These are phyloP conservation scores for Callimorpha dominula DNA, from an alignment of 2,888 invertebrate genomes.

Conservation along the genomic window DNA sequence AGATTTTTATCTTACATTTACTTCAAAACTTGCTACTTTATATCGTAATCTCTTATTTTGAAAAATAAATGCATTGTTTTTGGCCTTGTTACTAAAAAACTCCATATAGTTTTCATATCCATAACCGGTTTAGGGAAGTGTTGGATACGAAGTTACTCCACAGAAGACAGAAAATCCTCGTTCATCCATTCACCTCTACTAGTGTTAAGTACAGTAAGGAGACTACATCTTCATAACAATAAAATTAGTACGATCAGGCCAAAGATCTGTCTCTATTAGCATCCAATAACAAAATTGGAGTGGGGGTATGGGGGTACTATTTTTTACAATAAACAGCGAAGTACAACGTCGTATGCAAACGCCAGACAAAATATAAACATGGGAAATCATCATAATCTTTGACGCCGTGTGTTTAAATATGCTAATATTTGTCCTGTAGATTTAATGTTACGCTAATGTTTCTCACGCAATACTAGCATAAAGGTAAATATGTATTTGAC, in stretches of 20 bases:
- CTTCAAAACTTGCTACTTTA: too few relatives aligned
- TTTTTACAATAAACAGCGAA: neutral
- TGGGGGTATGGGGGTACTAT: neutral
- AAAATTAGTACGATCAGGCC: too few relatives aligned
- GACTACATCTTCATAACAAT: too few relatives aligned
- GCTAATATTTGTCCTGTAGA: constrained; percentile 2
- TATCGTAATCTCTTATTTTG: too few relatives aligned
- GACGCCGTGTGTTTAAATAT: constrained; percentile 3
- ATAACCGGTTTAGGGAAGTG: neutral
- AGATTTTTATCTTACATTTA: neutral
- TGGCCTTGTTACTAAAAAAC: neutral
- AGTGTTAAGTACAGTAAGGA: neutral
- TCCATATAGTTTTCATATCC: neutral
- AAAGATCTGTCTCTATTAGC: neutral
- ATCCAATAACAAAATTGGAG: neutral
- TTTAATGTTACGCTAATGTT: constrained; percentile 23
- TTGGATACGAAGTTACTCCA: neutral
- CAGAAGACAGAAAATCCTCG: neutral
- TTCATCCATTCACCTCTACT: neutral
- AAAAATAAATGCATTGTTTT: neutral
- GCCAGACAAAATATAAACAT: constrained; percentile 11
- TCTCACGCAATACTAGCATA: constrained; percentile 23
- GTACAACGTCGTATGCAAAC: neutral
- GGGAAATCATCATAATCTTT: neutral
- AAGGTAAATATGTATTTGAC: constrained; percentile 19